Percentiles rank a stretch among this genome's conserved stretches.
These are phyloP conservation scores for Fissipunctia ypsillon DNA, from an alignment of 2,888 invertebrate genomes.

Conservation along the genomic window DNA sequence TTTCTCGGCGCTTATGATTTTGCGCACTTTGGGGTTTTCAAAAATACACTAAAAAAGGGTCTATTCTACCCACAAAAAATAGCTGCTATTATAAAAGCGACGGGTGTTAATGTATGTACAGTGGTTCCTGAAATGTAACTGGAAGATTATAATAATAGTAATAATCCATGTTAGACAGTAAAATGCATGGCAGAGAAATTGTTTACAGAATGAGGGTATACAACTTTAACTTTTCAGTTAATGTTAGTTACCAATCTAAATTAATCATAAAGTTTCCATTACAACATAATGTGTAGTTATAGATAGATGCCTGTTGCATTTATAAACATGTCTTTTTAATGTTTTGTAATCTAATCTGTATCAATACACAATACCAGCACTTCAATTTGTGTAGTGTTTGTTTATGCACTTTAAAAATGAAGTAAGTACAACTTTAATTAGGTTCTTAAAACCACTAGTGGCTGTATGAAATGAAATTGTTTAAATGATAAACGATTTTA, in stretches of 20 bases:
- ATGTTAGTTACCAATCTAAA: slow-evolving; percentile 3
- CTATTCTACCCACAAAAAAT: too few species aligned
- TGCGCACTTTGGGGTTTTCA: too few species aligned
- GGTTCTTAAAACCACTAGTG: too few species aligned
- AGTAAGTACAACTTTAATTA: neutral
- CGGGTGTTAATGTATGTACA: too few species aligned
- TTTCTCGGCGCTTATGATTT: too few species aligned
- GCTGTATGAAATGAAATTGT: too few species aligned
- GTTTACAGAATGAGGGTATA: neutral
- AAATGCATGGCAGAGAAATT: slow-evolving; percentile 6
- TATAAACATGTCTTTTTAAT: neutral
- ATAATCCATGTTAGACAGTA: neutral
- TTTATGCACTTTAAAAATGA: neutral
- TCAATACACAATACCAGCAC: neutral
- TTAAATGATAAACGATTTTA: too few species aligned
- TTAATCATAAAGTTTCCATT: slow-evolving; percentile 8
- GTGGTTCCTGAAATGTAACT: too few species aligned
- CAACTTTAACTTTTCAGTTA: slow-evolving; percentile 11
- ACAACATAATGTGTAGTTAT: neutral
- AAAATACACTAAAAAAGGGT: too few species aligned
- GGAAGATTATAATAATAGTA: neutral
- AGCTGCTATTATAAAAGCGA: too few species aligned
- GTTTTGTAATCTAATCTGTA: slow-evolving; percentile 37
- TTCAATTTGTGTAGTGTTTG: slow-evolving; percentile 11
- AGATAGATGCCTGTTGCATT: neutral